These are phyloP conservation scores for Merluccius polli DNA, from an alignment of 2,797 vertebrate species.

Conservation along the genomic window DNA sequence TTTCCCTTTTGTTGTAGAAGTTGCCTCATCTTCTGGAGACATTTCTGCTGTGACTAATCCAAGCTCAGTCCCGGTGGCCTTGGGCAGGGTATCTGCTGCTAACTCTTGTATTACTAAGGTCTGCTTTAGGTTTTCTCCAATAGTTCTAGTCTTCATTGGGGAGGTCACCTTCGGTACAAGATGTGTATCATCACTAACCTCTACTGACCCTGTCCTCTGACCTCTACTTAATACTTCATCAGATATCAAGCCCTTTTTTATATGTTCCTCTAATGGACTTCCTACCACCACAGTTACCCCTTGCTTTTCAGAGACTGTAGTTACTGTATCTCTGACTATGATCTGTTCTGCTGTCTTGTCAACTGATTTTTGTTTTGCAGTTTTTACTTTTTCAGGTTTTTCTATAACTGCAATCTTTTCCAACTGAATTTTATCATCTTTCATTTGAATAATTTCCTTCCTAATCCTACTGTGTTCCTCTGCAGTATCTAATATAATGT, in stretches of 20 bases:
- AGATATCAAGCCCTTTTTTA: not conserved
- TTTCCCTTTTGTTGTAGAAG: not conserved
- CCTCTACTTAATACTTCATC: not conserved
- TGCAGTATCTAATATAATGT: slow-evolving; percentile 6
- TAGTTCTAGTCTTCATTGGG: not conserved
- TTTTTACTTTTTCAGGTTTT: not conserved
- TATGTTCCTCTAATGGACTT: not conserved
- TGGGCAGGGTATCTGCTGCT: slow-evolving; percentile 5
- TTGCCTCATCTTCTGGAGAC: not conserved
- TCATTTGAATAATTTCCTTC: not conserved
- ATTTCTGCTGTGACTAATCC: not conserved
- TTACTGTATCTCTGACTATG: not conserved
- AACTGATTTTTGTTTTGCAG: not conserved
- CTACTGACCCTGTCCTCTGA: not conserved
- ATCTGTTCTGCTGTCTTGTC: not conserved
- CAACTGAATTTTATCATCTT: not conserved
- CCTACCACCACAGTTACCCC: not conserved
- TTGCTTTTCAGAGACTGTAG: not conserved
- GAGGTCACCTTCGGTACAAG: not conserved
- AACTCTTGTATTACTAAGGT: not conserved
- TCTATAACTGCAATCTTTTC: not conserved
- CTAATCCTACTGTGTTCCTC: not conserved
- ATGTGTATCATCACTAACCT: not conserved
- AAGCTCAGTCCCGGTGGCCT: not conserved
- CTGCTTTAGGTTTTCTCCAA: not conserved